phyloP scores from a whole-genome alignment of 2,113 vertebrate species.

The Pituophis catenifer region DNA sequence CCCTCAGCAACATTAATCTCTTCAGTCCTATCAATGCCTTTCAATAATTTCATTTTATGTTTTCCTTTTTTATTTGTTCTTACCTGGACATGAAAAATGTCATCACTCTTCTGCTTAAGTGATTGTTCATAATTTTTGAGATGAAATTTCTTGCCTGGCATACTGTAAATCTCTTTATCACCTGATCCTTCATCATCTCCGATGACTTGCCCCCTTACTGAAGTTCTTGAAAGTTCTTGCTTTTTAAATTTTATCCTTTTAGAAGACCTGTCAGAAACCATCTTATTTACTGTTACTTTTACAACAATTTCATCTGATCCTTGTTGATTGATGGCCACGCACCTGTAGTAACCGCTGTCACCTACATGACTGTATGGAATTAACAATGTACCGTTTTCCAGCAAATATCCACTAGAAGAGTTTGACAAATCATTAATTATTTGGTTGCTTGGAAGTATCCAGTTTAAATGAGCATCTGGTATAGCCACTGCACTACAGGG shows the following conservation, averaged over 20 bases:
- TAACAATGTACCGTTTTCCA: slow-evolving; percentile 75
- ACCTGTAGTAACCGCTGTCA: slow-evolving; percentile 84
- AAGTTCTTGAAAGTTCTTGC: slow-evolving; percentile 63
- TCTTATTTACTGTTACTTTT: slow-evolving; percentile 70
- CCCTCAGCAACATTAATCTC: slow-evolving; percentile 67
- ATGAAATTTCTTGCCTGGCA: slow-evolving; percentile 32
- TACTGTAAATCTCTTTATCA: slow-evolving; percentile 16
- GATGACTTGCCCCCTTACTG: slow-evolving; percentile 53
- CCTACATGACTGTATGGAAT: slow-evolving; percentile 68
- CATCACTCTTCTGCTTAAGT: slow-evolving; percentile 47
- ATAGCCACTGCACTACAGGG: slow-evolving; percentile 71
- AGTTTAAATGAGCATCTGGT: slow-evolving; percentile 82
- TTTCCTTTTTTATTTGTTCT: slow-evolving; percentile 62
- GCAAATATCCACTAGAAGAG: slow-evolving; percentile 64
- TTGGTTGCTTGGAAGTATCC: slow-evolving; percentile 80
- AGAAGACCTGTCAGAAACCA: slow-evolving; percentile 58
- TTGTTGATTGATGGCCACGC: slow-evolving; percentile 81
- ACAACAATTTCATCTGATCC: slow-evolving; percentile 76
- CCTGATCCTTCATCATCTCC: slow-evolving; percentile 81
- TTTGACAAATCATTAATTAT: slow-evolving; percentile 69
- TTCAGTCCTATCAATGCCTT: slow-evolving; percentile 53
- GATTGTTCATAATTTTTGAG: slow-evolving; percentile 47
- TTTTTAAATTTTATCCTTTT: slow-evolving; percentile 68
- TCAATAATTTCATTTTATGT: slow-evolving; percentile 66
- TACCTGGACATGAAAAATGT: not conserved